Evolutionary conservation across 2,113 vertebrate genomes (phyloP).

Genomic region (Sebastes schlegelii): DNA sequence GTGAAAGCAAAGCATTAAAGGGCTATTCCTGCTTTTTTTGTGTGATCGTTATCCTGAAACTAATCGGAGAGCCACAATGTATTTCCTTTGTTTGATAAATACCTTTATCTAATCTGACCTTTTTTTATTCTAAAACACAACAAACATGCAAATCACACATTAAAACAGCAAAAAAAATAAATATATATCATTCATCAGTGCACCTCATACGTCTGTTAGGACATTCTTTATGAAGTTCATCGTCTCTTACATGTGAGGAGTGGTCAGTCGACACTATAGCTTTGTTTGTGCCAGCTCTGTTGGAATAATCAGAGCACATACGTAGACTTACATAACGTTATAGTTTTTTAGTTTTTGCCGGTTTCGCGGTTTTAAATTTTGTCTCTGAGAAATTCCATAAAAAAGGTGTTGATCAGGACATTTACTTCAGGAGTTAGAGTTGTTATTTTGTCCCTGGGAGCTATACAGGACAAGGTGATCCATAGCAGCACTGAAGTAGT

Average conservation of each 20-base stretch:
- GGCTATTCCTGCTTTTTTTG: background rate
- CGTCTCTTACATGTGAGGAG: slow-evolving; percentile 17
- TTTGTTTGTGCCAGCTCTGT: slow-evolving; percentile 64
- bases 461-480: background rate
- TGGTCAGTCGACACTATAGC: slow-evolving; percentile 16
- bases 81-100: slow-evolving; percentile 12
- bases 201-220: background rate
- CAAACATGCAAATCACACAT: background rate
- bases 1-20: slow-evolving; percentile 14
- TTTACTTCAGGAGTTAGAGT: background rate
- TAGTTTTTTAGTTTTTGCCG: background rate
- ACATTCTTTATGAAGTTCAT: background rate
- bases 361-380: background rate
- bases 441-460: background rate
- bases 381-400: background rate
- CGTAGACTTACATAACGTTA: slow-evolving; percentile 60
- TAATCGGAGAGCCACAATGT: background rate
- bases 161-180: background rate
- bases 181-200: background rate
- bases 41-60: slow-evolving; percentile 13
- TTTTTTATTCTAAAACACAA: slow-evolving; percentile 4
- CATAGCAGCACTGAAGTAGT: background rate
- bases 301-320: slow-evolving; percentile 63
- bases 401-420: background rate
- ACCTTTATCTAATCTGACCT: slow-evolving; percentile 3